phyloP scores from a whole-genome alignment of 1,140 invertebrate genomes.

The Rhyzopertha dominica region DNA sequence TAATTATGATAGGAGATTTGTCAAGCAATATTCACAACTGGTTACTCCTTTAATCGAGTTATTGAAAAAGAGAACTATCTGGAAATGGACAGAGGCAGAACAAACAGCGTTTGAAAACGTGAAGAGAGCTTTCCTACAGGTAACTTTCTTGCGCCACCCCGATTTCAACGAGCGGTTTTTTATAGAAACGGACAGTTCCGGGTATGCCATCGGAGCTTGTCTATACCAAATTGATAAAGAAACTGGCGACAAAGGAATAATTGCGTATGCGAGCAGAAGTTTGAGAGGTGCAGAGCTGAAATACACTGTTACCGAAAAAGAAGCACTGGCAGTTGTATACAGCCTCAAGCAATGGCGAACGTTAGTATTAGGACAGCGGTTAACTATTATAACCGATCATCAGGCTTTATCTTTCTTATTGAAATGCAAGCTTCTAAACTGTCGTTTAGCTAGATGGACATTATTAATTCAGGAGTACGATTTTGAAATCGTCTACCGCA shows the following conservation, averaged over 20 bases:
- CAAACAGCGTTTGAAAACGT: neutral
- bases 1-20: constrained; percentile 10
- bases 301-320: constrained; percentile 9
- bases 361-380: neutral
- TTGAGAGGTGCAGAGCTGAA: neutral
- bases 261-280: constrained; percentile 3
- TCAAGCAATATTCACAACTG: constrained; percentile 4
- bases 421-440: neutral
- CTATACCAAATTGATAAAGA: constrained; percentile 4
- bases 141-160: neutral
- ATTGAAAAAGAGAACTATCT: constrained; percentile 7
- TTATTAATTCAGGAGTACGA: neutral
- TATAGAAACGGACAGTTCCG: constrained; percentile 3
- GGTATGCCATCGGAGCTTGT: neutral
- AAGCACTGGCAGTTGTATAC: constrained; percentile 2
- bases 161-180: constrained; percentile 1
- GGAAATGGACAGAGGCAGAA: constrained; percentile 4
- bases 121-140: constrained; percentile 9
- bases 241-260: constrained; percentile 1
- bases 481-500: neutral
- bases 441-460: neutral
- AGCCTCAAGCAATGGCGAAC: neutral
- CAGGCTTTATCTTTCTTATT: constrained; percentile 2
- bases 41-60: neutral
- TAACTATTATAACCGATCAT: constrained; percentile 1